Conservation (phyloP, 2,113 vertebrate genomes). For the Marcusenius ussheri region DNA sequence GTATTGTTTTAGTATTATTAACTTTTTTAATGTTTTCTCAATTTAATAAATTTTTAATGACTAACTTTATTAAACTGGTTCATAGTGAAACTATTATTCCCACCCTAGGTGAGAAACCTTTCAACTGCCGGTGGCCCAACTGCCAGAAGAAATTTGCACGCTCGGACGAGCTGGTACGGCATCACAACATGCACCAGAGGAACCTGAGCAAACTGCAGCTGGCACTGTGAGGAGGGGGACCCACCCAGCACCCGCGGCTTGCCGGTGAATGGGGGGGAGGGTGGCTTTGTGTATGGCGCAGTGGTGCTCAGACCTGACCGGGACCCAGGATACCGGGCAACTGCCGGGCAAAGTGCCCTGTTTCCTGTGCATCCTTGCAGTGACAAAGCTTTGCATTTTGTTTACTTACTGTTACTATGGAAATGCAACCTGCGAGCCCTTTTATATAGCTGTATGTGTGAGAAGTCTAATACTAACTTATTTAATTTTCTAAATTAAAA, state of each 20-base stretch:
- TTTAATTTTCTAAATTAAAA: slow-evolving; percentile 23
- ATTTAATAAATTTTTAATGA: not conserved
- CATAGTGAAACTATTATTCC: not conserved
- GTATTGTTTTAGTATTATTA: not conserved
- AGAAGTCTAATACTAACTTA: slow-evolving; percentile 19
- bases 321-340: not conserved
- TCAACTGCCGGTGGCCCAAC: slow-evolving; percentile 93
- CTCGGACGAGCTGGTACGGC: slow-evolving; percentile 94
- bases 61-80: not conserved
- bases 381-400: not conserved
- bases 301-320: not conserved
- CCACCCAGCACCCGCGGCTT: slow-evolving; percentile 28
- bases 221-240: slow-evolving; percentile 67
- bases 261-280: slow-evolving; percentile 23
- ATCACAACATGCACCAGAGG: slow-evolving; percentile 98
- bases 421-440: slow-evolving; percentile 12
- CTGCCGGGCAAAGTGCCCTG: not conserved
- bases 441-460: slow-evolving; percentile 9
- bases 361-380: not conserved
- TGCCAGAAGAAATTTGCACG: slow-evolving; percentile 99
- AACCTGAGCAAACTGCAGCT: slow-evolving; percentile 93
- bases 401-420: slow-evolving; percentile 16
- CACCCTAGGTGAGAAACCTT: slow-evolving; percentile 92
- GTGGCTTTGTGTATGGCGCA: not conserved
- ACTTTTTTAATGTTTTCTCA: not conserved